phyloP scores from a whole-genome alignment of 35 echinoderm and acorn worm species.

The Ptychodera flava region DNA sequence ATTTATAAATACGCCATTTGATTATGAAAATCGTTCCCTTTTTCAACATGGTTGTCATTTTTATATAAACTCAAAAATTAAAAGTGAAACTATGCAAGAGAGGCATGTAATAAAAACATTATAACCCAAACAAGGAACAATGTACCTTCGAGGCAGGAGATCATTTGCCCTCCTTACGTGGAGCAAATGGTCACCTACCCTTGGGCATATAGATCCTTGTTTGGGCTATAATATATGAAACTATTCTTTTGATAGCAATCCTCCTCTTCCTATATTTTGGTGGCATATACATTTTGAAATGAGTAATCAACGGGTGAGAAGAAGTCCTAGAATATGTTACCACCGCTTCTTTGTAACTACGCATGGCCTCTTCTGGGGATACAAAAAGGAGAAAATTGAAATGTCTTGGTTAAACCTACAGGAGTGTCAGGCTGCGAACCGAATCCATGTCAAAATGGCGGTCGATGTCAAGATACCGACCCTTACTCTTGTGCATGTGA shows the following conservation, averaged over 20 bases:
- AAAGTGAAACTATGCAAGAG: too few relatives aligned
- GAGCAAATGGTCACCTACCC: too few relatives aligned
- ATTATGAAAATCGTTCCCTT: too few relatives aligned
- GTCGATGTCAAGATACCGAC: neutral
- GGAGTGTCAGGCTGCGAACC: neutral
- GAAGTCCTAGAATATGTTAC: neutral
- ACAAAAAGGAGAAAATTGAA: neutral
- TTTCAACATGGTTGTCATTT: too few relatives aligned
- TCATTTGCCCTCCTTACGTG: too few relatives aligned
- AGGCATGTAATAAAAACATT: too few relatives aligned
- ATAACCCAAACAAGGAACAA: too few relatives aligned
- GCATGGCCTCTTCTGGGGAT: neutral
- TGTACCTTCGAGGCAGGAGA: too few relatives aligned
- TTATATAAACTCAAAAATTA: too few relatives aligned
- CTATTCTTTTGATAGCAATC: neutral
- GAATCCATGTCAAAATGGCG: neutral
- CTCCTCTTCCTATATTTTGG: neutral
- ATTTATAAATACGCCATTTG: too few relatives aligned
- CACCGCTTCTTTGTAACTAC: neutral
- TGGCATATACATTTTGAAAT: neutral
- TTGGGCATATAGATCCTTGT: too few relatives aligned
- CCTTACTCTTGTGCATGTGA: neutral
- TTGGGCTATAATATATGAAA: too few relatives aligned
- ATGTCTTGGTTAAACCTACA: neutral
- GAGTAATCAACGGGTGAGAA: neutral